Evolutionary conservation across 2,113 vertebrate species (phyloP).

Genomic region (Terrapene triunguis): DNA sequence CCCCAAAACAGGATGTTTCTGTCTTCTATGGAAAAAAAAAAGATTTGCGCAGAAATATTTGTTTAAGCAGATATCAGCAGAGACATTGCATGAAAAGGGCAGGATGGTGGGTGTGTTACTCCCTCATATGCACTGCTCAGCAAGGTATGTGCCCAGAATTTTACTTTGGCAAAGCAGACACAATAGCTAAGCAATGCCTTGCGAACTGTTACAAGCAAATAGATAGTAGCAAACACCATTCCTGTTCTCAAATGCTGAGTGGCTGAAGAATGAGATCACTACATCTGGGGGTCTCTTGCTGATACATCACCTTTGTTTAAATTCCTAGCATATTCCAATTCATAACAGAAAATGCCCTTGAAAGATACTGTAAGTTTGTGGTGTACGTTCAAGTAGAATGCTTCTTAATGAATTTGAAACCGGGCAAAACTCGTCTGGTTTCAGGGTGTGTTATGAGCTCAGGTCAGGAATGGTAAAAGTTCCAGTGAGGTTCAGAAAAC

Average conservation of each 20-base stretch:
- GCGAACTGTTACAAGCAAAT: background rate
- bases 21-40: background rate
- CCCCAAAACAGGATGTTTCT: background rate
- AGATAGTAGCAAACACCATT: conserved; percentile 20
- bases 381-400: background rate
- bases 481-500: background rate
- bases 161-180: background rate
- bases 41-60: background rate
- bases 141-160: background rate
- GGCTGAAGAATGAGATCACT: conserved; percentile 45
- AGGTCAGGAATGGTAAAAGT: background rate
- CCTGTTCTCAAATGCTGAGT: conserved; percentile 25
- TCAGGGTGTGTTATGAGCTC: background rate
- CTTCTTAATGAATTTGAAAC: background rate
- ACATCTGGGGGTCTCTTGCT: conserved; percentile 33
- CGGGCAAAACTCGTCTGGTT: background rate
- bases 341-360: background rate
- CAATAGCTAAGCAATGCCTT: background rate
- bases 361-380: background rate
- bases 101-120: background rate
- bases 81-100: background rate
- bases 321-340: conserved; percentile 52
- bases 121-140: background rate
- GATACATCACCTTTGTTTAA: conserved; percentile 60
- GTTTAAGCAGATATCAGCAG: background rate